A percentile compares a stretch with the other conserved stretches of the same genome.
Evolutionary conservation across 1,140 invertebrate genomes (phyloP).

Genomic region (Pogonus chalceus): DNA sequence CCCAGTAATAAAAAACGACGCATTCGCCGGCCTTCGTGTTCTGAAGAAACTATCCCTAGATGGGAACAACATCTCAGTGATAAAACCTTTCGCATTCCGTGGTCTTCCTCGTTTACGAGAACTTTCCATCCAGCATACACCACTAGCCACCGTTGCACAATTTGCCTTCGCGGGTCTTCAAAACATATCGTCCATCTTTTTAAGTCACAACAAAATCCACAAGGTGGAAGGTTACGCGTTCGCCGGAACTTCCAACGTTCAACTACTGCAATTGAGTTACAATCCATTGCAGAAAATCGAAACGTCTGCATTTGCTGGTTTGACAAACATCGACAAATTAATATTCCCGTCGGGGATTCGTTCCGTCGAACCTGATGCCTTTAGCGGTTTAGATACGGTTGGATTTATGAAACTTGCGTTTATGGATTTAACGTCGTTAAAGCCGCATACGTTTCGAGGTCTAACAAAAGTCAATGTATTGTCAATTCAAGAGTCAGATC

Average conservation of each 20-base stretch:
- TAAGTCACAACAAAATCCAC: conserved; percentile 67
- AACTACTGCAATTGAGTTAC: conserved; percentile 59
- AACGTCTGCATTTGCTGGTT: conserved; percentile 65
- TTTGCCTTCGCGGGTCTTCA: conserved; percentile 74
- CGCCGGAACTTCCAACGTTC: conserved; percentile 70
- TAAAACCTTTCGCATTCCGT: conserved; percentile 73
- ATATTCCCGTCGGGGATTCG: conserved; percentile 67
- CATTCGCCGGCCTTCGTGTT: conserved; percentile 59
- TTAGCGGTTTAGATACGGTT: conserved; percentile 67
- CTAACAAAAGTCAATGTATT: conserved; percentile 60
- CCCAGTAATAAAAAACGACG: conserved; percentile 63
- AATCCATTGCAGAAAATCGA: conserved; percentile 66
- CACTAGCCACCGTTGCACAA: conserved; percentile 58
- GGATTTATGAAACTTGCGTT: conserved; percentile 65
- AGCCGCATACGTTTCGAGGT: conserved; percentile 62
- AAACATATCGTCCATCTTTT: conserved; percentile 61
- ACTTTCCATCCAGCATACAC: conserved; percentile 71
- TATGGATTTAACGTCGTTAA: conserved; percentile 64
- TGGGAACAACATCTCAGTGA: conserved; percentile 66
- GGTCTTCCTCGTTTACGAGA: conserved; percentile 62
- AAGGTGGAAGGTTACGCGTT: conserved; percentile 71
- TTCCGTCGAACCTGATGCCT: conserved; percentile 63
- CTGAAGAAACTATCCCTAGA: conserved; percentile 66
- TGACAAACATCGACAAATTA: conserved; percentile 65
- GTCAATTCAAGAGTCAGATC: conserved; percentile 67